These are phyloP conservation scores for Molothrus ater DNA, from an alignment of 2,797 vertebrate genomes.

Conservation along the genomic window DNA sequence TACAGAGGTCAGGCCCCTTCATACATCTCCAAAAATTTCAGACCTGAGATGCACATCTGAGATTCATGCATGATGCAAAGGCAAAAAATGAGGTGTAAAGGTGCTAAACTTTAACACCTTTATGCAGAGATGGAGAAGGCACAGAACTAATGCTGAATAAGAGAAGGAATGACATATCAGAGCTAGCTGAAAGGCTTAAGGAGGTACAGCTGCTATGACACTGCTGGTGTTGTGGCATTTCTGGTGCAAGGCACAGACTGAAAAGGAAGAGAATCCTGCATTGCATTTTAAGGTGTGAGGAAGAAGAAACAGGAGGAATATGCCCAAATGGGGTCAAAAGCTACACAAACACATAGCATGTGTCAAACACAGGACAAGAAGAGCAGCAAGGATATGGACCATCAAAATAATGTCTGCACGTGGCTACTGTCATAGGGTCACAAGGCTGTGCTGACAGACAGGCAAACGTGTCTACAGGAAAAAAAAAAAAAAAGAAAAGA, in stretches of 20 bases:
- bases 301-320: background rate
- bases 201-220: background rate
- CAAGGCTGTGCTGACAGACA: background rate
- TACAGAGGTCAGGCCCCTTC: background rate
- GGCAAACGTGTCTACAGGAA: background rate
- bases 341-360: background rate
- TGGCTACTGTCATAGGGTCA: background rate
- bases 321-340: background rate
- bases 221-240: background rate
- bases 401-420: fast-evolving
- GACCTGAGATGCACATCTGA: background rate
- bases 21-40: background rate
- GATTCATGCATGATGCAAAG: background rate
- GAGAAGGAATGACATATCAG: background rate
- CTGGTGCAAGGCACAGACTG: background rate
- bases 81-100: background rate
- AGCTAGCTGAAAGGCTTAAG: background rate
- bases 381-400: background rate
- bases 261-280: background rate
- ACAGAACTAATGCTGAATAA: background rate
- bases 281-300: background rate
- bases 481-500: too few relatives aligned
- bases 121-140: background rate
- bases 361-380: background rate
- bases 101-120: background rate